Percentiles rank a stretch among this genome's conserved stretches.
Evolutionary conservation across 2,888 invertebrate species (phyloP).

Genomic region (Lasiommata megera): DNA sequence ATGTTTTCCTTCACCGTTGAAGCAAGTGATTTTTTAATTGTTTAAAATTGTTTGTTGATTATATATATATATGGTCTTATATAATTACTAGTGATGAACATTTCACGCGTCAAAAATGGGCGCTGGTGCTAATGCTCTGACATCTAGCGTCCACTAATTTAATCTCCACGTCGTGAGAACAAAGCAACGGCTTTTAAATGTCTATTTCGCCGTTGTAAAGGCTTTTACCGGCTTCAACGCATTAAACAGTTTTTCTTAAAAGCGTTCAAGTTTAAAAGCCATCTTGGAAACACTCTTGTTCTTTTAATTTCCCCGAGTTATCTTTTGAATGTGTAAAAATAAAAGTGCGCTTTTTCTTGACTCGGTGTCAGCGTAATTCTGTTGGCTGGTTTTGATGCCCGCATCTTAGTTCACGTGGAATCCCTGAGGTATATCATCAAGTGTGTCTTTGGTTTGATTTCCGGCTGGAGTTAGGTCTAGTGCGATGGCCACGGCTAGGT

Average conservation of each 20-base stretch:
- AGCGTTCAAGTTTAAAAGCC: slow-evolving; percentile 7
- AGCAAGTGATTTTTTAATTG: no score
- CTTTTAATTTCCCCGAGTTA: slow-evolving; percentile 6
- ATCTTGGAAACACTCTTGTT: slow-evolving; percentile 1
- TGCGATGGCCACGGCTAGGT: no score
- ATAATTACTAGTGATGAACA: no score
- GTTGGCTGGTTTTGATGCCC: no score
- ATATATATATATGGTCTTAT: no score
- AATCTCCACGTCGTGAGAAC: background rate
- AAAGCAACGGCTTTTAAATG: slow-evolving; percentile 2
- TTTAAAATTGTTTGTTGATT: no score
- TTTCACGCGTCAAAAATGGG: background rate
- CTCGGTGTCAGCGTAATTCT: no score
- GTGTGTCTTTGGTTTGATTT: no score
- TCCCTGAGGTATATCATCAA: no score
- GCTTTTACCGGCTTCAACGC: slow-evolving; percentile 6
- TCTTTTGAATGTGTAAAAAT: background rate
- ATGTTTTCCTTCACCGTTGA: no score
- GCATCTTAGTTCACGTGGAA: no score
- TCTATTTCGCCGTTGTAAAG: slow-evolving; percentile 9
- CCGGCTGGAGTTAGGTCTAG: no score
- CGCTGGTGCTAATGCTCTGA: background rate
- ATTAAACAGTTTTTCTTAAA: slow-evolving; percentile 7
- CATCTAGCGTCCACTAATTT: background rate
- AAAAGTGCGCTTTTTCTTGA: background rate